phyloP scores from a whole-genome alignment of 2,113 vertebrate species.

The Trogon melanurus region DNA sequence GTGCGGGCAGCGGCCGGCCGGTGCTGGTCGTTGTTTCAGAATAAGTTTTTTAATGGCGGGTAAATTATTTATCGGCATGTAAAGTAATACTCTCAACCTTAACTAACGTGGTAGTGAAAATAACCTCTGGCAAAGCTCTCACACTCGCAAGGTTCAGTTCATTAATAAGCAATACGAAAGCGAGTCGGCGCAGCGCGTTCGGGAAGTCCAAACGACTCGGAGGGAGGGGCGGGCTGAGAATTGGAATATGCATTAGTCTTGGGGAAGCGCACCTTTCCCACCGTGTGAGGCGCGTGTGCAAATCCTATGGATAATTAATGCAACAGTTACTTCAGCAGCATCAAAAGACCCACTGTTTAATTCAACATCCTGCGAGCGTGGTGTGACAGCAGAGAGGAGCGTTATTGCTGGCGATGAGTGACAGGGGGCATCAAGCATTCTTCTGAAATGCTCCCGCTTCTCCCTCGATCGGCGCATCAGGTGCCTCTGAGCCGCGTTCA shows the following conservation, averaged over 20 bases:
- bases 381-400: slow-evolving; percentile 40
- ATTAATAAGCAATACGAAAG: background rate
- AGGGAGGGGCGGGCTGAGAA: background rate
- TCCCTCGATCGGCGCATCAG: background rate
- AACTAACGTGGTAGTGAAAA: slow-evolving; percentile 38
- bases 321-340: slow-evolving; percentile 45
- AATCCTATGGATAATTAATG: slow-evolving; percentile 57
- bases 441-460: background rate
- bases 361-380: background rate
- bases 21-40: background rate
- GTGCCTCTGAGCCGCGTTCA: background rate
- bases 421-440: slow-evolving; percentile 50
- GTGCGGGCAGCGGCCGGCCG: background rate
- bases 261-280: background rate
- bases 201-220: background rate
- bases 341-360: slow-evolving; percentile 61
- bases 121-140: slow-evolving; percentile 37
- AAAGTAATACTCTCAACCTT: slow-evolving; percentile 43
- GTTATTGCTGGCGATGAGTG: slow-evolving; percentile 7
- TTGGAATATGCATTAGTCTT: background rate
- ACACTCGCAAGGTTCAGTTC: background rate
- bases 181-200: accelerated
- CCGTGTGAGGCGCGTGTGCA: background rate
- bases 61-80: slow-evolving; percentile 58
- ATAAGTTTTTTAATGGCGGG: background rate